A percentile compares a stretch with the other conserved stretches of the same genome.
Evolutionary conservation across 2,888 invertebrate genomes (phyloP).

Genomic region (Drosophila picticornis): DNA sequence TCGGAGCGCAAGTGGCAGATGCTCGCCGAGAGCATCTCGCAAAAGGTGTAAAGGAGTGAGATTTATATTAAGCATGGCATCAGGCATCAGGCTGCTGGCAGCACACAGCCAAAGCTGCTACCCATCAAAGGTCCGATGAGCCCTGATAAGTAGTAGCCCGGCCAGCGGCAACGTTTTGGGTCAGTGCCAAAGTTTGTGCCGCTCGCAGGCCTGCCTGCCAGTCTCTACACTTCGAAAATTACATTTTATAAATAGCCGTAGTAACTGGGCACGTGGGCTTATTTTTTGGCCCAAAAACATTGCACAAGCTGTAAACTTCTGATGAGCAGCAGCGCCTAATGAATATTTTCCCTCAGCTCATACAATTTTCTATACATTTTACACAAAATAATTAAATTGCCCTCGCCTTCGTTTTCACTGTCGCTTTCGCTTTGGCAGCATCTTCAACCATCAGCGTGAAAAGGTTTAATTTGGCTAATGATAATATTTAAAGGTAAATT

Average conservation of each 20-base stretch:
- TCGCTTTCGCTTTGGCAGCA: not conserved
- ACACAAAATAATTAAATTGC: conserved; percentile 62
- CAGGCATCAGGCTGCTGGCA: conserved; percentile 9
- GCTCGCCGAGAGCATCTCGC: not conserved
- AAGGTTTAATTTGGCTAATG: not conserved
- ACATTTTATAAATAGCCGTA: conserved; percentile 58
- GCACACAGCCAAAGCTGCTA: conserved; percentile 32
- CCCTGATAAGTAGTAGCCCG: conserved; percentile 47
- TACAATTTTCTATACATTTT: conserved; percentile 61
- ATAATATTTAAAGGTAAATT: not conserved
- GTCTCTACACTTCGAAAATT: conserved; percentile 44
- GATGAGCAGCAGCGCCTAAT: conserved; percentile 67
- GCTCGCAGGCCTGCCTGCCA: conserved; percentile 21
- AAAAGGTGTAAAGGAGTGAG: conserved; percentile 42
- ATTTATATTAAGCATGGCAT: conserved; percentile 61
- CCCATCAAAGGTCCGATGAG: conserved; percentile 57
- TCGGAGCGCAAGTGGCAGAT: conserved; percentile 2
- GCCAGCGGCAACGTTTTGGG: conserved; percentile 62
- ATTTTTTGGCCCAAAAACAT: conserved; percentile 39
- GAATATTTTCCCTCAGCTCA: conserved; percentile 56
- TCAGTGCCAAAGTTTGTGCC: conserved; percentile 65
- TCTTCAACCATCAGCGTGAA: conserved; percentile 10
- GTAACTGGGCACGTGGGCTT: conserved; percentile 34
- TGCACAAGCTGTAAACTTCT: conserved; percentile 68
- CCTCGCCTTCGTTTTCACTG: not conserved